Evolutionary conservation across 2,797 vertebrate species (phyloP), one percentile per base, ranked within the genome.

Genomic region (Pantherophis alleghaniensis): DNA sequence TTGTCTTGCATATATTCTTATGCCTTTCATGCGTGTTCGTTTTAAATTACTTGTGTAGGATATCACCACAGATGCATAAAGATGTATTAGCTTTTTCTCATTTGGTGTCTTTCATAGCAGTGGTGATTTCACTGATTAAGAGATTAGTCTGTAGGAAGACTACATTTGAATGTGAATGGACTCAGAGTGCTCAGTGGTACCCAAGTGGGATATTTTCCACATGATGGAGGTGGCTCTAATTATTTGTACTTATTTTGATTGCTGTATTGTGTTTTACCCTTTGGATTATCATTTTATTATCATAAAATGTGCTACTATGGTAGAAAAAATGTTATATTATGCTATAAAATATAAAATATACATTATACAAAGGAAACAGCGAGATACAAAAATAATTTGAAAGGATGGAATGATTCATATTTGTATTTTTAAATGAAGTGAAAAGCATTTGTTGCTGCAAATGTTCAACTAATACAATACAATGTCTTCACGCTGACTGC

Each of bases 101-200:
- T 92, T 94, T 92, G 89, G 57, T 95, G 0, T 92, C 51, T 96
- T 96, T 94, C 96, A 92, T 83, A 94, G 88, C 86, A 93, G 26
- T 95, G 87, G 61, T 95, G 92, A 94, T 96, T 96, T 96, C 90
- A 95, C 93, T 96, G 95, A 96, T 97, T 94, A 96, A 96, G 90
- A 93, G 95, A 96, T 97, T 96, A 96, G 92, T 94, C 42, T 95
- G 93, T 53, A 47, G 95, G 94, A 95, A 96, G 94, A 96, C 69
- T 37, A 94, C 74, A 93, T 95, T 90, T 97, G 90, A 96, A 94
- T 96, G 90, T 95, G 93, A 95, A 94, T 95, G 95, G 96, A 93
- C 86, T 95, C 69, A 66, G 61, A 94, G 91, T 94, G 93, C 89
- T 96, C 92, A 74, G 74, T 95, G 83, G 94, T 97, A 96, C 42